phyloP scores from a whole-genome alignment of 1,140 invertebrate species.

The Plodia interpunctella region DNA sequence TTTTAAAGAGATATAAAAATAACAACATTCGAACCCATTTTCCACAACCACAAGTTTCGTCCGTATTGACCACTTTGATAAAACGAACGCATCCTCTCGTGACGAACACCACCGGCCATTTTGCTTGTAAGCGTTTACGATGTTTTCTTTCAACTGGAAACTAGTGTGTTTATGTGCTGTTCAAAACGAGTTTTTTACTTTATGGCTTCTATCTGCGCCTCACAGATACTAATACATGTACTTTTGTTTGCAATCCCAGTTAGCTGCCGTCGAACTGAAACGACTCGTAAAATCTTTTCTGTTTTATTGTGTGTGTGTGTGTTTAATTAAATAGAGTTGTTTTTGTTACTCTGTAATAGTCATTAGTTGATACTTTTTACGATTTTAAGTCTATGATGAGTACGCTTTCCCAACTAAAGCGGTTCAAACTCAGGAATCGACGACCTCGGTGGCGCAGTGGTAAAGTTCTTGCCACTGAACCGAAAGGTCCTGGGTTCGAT shows the following conservation, averaged over 20 bases:
- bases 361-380: not conserved
- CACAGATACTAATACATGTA: slow-evolving; percentile 12
- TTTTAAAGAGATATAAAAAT: too few species aligned
- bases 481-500: too few species aligned
- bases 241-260: slow-evolving; percentile 11
- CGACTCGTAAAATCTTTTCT: not conserved
- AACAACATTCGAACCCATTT: too few species aligned
- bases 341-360: not conserved
- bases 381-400: too few species aligned
- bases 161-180: slow-evolving; percentile 49
- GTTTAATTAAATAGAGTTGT: slow-evolving; percentile 4
- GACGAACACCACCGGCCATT: slow-evolving; percentile 25
- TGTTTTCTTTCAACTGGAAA: slow-evolving; percentile 56
- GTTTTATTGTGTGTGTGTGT: slow-evolving; percentile 1
- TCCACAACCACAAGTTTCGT: too few species aligned
- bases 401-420: too few species aligned
- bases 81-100: not conserved
- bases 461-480: too few species aligned
- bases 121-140: slow-evolving; percentile 60
- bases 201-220: slow-evolving; percentile 31
- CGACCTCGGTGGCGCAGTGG: too few species aligned
- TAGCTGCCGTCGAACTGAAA: not conserved
- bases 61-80: not conserved
- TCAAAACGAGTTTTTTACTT: slow-evolving; percentile 59
- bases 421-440: too few species aligned